A percentile compares a stretch with the other conserved stretches of the same genome.
These are phyloP conservation scores for Tympanoctomys barrerae DNA, from an alignment of 2,797 vertebrate genomes.

Conservation along the genomic window DNA sequence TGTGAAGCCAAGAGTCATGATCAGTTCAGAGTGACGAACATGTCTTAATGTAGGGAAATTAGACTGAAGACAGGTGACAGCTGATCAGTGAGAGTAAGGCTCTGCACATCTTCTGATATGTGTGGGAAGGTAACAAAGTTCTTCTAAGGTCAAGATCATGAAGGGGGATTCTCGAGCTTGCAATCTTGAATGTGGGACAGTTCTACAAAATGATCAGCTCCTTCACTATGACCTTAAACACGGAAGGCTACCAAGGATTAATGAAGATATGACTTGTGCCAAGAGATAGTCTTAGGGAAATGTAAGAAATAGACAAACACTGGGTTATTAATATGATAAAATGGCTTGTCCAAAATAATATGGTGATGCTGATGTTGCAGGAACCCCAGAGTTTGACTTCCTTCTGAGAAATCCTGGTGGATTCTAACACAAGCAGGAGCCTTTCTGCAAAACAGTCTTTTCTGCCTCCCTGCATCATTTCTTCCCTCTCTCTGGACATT, in stretches of 20 bases:
- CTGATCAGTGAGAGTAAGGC: background rate
- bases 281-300: background rate
- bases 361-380: background rate
- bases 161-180: background rate
- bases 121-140: slow-evolving; percentile 59
- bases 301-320: background rate
- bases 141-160: slow-evolving; percentile 48
- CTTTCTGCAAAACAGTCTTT: slow-evolving; percentile 80
- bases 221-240: background rate
- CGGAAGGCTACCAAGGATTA: background rate
- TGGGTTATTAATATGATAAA: background rate
- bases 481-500: slow-evolving; percentile 81
- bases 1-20: slow-evolving; percentile 46
- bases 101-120: slow-evolving; percentile 51
- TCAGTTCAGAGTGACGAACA: slow-evolving; percentile 63
- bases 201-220: background rate
- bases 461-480: slow-evolving; percentile 82
- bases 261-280: background rate
- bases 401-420: slow-evolving; percentile 44
- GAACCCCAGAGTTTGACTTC: background rate
- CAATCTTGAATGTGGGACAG: slow-evolving; percentile 20
- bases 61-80: slow-evolving; percentile 72
- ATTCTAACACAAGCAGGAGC: slow-evolving; percentile 81
- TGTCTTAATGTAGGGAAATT: slow-evolving; percentile 30
- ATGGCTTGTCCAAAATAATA: background rate